Evolutionary conservation across 1,140 invertebrate species (phyloP), one percentile per base, ranked within the genome.

Genomic region (Atopsyche davidsoni): DNA sequence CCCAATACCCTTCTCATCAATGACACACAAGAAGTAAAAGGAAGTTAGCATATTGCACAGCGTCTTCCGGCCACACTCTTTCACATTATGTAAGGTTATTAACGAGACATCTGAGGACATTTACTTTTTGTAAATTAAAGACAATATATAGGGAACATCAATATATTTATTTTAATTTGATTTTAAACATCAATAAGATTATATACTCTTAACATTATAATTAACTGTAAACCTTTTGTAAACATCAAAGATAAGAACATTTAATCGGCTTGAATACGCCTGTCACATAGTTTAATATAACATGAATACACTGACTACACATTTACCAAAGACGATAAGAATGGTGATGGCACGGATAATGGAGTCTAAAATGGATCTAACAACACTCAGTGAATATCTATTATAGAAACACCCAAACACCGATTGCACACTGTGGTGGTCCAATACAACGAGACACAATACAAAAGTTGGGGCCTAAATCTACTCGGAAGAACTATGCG

Each of bases 121-220:
- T n/a, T n/a, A n/a, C n/a, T n/a, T n/a, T n/a, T n/a, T n/a, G n/a
- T n/a, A 24, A 23, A 10, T 4, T 14, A 19, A 40, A 48, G 17
- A 34, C 17, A 32, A n/a, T 42, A 14, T 50, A 19, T 21, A 32
- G 19, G 39, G 46, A 58, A 58, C 51, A 53, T 51, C 51, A 51
- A 58, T 53, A 53, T 54, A 53, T 53, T 53, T 53, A 42, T 51
- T 53, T 46, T 16, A 46, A 46, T 41, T 45, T 45, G 16, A 14
- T 10, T 48, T 39, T 14, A 32, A 47, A 55, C 53, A 55, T 51
- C 47, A 41, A 55, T 51, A 51, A 24, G 50, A 38, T 46, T 47
- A 57, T 36, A 51, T 49, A 51, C 34, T 44, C 19, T 50, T 56
- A 56, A 56, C 49, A 51, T 44, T 51, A 56, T 46, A 46, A 40